Evolutionary conservation across 2,797 vertebrate genomes (phyloP), one percentile per base, ranked within the genome.

Genomic region (Chaunax sp.): DNA sequence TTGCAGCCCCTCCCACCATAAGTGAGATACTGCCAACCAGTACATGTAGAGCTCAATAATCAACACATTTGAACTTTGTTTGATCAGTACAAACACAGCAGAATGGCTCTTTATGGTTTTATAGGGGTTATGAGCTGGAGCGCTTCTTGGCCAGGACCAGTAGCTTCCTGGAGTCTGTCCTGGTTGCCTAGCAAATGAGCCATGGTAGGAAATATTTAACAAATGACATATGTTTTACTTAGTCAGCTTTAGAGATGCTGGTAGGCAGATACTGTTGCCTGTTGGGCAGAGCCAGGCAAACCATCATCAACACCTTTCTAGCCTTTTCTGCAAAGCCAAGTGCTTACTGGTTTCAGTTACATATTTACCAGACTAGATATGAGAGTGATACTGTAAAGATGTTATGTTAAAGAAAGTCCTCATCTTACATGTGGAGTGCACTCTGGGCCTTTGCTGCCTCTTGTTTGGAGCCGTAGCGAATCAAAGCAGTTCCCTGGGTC

Each of bases 401-500:
- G 15, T 33, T 50, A 60, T 15, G 20, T 33, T 54, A 64, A 33
- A 30, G 30, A 52, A 3, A 53, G 18, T 28, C 12, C 12, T 14
- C 20, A 28, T 22, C 90, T 84, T 90, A 99, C 98, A 98, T 99
- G 93, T 99, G 98, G 88, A 99, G 95, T 82, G 98, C 97, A 76
- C 96, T 97, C 92, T 99, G 97, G 89, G 98, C 98, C 92, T 99
- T 99, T 91, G 96, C 96, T 25, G 97, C 98, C 92, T 99, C 98
- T 77, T 98, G 97, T 89, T 96, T 97, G 90, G 96, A 97, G 93
- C 94, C 93, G 46, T 99, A 99, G 94, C 97, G 95, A 89, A 99
- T 98, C 83, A 99, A 95, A 89, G 98, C 98, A 0, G 95, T 98
- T 93, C 97, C 98, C 93, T 98, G 98, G 90, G 97, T 98, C 92